Conservation (phyloP, 1,140 invertebrate species). For the Babylonia areolata region DNA sequence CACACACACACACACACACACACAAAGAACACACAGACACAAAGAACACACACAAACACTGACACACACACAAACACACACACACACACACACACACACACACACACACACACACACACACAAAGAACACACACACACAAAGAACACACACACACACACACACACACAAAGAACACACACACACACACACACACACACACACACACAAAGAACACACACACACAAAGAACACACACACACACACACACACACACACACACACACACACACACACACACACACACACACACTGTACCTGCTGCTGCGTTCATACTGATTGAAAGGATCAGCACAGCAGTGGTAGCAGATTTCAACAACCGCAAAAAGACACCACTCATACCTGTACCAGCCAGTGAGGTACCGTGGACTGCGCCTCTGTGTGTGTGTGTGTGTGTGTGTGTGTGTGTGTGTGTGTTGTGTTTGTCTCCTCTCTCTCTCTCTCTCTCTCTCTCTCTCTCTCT, state of each 20-base stretch:
- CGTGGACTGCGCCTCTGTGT: too few relatives aligned
- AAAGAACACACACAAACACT: neutral
- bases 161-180: neutral
- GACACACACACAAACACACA: neutral
- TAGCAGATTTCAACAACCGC: too few relatives aligned
- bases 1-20: conserved; percentile 8
- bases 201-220: neutral
- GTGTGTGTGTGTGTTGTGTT: too few relatives aligned
- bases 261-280: neutral
- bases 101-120: neutral
- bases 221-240: conserved; percentile 8
- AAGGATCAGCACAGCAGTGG: too few relatives aligned
- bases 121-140: conserved; percentile 3
- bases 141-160: conserved; percentile 10
- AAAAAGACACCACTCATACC: too few relatives aligned
- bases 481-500: too few relatives aligned
- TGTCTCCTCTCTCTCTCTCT: too few relatives aligned
- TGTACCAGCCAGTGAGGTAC: too few relatives aligned
- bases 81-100: neutral
- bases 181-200: neutral
- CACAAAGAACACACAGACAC: neutral
- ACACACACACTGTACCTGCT: too few relatives aligned
- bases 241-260: conserved; percentile 21
- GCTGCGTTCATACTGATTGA: too few relatives aligned
- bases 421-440: too few relatives aligned